Percentiles rank a stretch among this genome's conserved stretches.
phyloP scores from a whole-genome alignment of 2,797 vertebrate species.

The Falco concolor region DNA sequence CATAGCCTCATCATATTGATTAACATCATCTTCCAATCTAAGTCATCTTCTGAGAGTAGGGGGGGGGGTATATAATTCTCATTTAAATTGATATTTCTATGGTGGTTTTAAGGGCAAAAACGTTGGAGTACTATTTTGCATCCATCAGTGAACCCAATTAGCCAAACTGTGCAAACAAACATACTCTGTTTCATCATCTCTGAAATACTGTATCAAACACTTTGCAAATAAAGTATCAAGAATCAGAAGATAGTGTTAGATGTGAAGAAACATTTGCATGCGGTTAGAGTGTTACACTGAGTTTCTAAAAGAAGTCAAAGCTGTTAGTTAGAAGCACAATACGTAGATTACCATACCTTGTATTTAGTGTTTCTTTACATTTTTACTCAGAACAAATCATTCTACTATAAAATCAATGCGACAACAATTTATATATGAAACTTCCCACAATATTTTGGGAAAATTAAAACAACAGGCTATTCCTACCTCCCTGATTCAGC shows the following conservation, averaged over 20 bases:
- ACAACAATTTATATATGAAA: not conserved
- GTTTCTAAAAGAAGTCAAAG: not conserved
- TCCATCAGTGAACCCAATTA: not conserved
- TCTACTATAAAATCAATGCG: not conserved
- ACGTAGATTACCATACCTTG: not conserved
- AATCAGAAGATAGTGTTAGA: not conserved
- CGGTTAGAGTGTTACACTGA: not conserved
- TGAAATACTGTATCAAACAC: not conserved
- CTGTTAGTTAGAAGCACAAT: not conserved
- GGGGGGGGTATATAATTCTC: not conserved
- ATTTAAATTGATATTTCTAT: not conserved
- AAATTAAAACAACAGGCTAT: conserved; percentile 43
- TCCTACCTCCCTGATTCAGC: conserved; percentile 76
- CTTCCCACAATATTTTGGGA: not conserved
- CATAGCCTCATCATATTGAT: not conserved
- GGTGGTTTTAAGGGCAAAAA: not conserved
- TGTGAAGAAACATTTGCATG: conserved; percentile 21
- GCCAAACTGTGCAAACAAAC: not conserved
- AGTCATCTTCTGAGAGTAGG: not conserved
- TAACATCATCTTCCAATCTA: not conserved
- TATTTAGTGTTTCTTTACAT: not conserved
- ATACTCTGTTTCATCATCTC: not conserved
- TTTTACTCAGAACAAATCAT: not conserved
- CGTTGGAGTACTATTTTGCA: not conserved
- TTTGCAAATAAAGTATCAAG: not conserved